phyloP scores from a whole-genome alignment of 2,113 vertebrate species.

The Solea senegalensis region DNA sequence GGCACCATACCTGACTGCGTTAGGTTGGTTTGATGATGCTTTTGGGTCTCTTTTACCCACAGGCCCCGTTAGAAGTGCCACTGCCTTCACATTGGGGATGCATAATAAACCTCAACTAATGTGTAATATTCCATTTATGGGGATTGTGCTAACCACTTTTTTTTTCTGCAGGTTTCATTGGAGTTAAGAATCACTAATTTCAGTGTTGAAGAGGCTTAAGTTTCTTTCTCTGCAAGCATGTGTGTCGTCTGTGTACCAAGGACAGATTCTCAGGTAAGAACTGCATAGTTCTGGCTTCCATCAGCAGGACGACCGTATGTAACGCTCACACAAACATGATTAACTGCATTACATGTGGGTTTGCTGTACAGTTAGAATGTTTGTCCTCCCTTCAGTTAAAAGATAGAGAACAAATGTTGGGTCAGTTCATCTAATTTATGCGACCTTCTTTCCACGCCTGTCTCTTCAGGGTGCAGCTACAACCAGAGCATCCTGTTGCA shows the following conservation, averaged over 20 bases:
- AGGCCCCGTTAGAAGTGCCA: too few relatives aligned
- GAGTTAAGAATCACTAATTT: too few relatives aligned
- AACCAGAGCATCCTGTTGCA: constrained; percentile 13
- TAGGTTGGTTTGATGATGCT: too few relatives aligned
- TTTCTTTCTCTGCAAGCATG: background rate
- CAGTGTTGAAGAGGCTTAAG: too few relatives aligned
- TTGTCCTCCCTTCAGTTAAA: constrained; percentile 3
- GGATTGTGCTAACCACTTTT: too few relatives aligned
- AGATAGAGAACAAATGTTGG: constrained; percentile 17
- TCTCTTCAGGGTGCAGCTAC: constrained; percentile 34
- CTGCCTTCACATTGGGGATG: too few relatives aligned
- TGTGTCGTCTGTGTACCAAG: background rate
- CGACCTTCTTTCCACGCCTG: constrained; percentile 16
- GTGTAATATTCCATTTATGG: too few relatives aligned
- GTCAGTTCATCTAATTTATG: constrained; percentile 44
- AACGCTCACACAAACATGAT: constrained; percentile 14
- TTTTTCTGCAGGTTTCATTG: too few relatives aligned
- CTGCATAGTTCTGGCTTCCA: background rate
- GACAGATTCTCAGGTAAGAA: constrained; percentile 1
- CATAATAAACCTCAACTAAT: too few relatives aligned
- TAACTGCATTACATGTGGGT: constrained; percentile 2
- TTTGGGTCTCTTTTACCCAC: too few relatives aligned
- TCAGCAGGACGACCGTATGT: constrained; percentile 9
- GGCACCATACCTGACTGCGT: too few relatives aligned
- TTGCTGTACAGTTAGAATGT: background rate